A percentile compares a stretch with the other conserved stretches of the same genome.
These are phyloP conservation scores for Falco naumanni DNA, from an alignment of 2,797 vertebrate species.

Conservation along the genomic window DNA sequence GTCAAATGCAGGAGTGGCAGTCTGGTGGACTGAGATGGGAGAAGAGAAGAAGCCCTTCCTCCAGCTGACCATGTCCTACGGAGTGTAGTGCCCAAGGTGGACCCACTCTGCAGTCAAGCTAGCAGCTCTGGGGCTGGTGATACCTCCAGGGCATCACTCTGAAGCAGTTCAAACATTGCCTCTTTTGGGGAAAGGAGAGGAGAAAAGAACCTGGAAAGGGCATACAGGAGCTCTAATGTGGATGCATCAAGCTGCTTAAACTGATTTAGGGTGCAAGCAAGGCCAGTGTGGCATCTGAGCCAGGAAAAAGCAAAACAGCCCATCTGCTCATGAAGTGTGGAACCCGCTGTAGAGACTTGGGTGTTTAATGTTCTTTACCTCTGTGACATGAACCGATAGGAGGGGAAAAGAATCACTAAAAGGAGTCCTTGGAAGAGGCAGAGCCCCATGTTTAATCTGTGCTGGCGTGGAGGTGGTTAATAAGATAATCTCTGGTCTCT, in stretches of 20 bases:
- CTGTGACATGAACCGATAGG: rapidly evolving
- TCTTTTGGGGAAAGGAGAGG: not conserved
- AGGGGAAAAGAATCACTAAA: not conserved
- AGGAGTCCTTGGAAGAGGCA: not conserved
- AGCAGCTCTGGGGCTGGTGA: not conserved
- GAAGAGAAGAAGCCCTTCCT: not conserved
- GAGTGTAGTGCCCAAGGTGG: rapidly evolving
- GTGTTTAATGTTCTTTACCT: not conserved
- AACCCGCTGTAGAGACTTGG: not conserved
- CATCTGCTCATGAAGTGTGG: not conserved
- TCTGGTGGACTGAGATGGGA: not conserved
- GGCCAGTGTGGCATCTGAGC: not conserved
- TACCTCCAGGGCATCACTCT: not conserved
- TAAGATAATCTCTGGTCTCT: slow-evolving; percentile 71
- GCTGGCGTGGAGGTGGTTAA: slow-evolving; percentile 76
- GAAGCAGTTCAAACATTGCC: not conserved
- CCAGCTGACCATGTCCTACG: not conserved
- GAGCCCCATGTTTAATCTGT: not conserved
- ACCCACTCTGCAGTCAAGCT: rapidly evolving
- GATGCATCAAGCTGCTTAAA: not conserved
- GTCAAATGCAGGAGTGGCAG: not conserved
- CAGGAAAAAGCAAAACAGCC: not conserved
- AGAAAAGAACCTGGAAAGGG: not conserved
- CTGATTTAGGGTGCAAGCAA: not conserved
- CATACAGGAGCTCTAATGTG: not conserved